Evolutionary conservation across 2,888 invertebrate genomes (phyloP).

Genomic region (Myathropa florea): DNA sequence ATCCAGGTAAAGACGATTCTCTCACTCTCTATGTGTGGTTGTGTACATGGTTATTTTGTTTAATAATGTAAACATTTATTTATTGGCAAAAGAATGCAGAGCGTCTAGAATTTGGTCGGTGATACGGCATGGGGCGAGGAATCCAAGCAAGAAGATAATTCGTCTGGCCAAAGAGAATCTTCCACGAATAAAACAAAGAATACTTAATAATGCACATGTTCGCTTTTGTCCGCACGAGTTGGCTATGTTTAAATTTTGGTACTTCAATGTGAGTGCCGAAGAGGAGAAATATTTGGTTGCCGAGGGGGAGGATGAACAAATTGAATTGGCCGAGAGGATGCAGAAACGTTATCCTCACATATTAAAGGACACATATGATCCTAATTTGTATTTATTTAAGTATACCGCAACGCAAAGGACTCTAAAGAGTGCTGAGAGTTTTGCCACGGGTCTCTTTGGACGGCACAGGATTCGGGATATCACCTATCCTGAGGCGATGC

Average conservation of each 20-base stretch:
- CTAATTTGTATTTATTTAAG: conserved; percentile 84
- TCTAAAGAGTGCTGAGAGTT: conserved; percentile 87
- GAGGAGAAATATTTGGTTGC: conserved; percentile 84
- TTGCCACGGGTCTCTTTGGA: conserved; percentile 89
- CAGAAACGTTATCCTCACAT: conserved; percentile 86
- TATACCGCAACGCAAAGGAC: conserved; percentile 90
- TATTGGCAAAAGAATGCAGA: conserved; percentile 82
- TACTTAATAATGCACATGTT: conserved; percentile 79
- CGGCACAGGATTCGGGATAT: conserved; percentile 84
- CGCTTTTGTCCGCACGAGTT: conserved; percentile 81
- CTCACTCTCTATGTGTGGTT: background rate
- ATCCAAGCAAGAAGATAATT: conserved; percentile 85
- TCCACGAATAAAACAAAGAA: conserved; percentile 76
- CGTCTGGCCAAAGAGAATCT: conserved; percentile 82
- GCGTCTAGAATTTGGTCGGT: conserved; percentile 88
- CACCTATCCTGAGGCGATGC: conserved; percentile 84
- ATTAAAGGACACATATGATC: conserved; percentile 84
- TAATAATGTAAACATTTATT: conserved; percentile 25
- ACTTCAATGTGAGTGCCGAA: conserved; percentile 81
- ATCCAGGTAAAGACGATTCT: conserved; percentile 82
- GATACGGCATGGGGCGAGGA: conserved; percentile 89
- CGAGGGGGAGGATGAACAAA: conserved; percentile 90
- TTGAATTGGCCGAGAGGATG: conserved; percentile 87
- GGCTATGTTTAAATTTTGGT: conserved; percentile 83
- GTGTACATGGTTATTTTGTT: conserved; percentile 2